Base-by-base conservation (phyloP, 2,113 vertebrate genomes). In the Tyto alba region DNA sequence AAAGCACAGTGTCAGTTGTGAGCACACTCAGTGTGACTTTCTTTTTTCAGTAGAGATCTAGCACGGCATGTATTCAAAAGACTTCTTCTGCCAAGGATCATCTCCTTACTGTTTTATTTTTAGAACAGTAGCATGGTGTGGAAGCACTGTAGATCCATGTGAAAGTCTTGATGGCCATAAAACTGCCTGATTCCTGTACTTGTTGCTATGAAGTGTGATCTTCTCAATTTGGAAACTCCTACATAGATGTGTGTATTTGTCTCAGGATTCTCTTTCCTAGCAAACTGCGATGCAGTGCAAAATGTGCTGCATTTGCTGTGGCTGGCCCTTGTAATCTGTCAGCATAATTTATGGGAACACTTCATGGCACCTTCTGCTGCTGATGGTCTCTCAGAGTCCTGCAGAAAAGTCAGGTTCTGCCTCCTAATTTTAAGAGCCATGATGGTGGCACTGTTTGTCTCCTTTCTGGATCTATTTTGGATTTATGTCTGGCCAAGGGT, bases 401-500 rank as follows among this genome's bases (percentile, higher is more conserved):
- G 77, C 45, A 76, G 84, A 89, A 93, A 85, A 85, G 75, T 45
- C 57, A 91, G 62, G 72, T 81, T 95, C 94, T 88, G 94, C 91
- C 88, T 82, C 66, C 93, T 93, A 57, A 95, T 79, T 97, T 95
- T 95, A 85, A 94, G 79, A 95, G 41, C 73, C n/a, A 6, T 80
- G 79, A 66, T 92, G 74, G 92, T 96, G 94, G 77, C 91, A 96
- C 62, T 29, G 21, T 74, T 93, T 95, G 79, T 95, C 89, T 38
- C 10, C 88, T 53, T 63, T 91, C 79, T 75, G 77, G 91, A 84
- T 75, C 76, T 56, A n/a, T 85, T 95, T 94, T 88, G 91, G 88
- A 94, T 85, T 83, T 74, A 66, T 47, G 88, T 94, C 92, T 26
- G 16, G 83, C 75, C n/a, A 56, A 94, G 94, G 81, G 34, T 85